Evolutionary conservation across 1,140 invertebrate species (phyloP).

Genomic region (Drosophila leontia): DNA sequence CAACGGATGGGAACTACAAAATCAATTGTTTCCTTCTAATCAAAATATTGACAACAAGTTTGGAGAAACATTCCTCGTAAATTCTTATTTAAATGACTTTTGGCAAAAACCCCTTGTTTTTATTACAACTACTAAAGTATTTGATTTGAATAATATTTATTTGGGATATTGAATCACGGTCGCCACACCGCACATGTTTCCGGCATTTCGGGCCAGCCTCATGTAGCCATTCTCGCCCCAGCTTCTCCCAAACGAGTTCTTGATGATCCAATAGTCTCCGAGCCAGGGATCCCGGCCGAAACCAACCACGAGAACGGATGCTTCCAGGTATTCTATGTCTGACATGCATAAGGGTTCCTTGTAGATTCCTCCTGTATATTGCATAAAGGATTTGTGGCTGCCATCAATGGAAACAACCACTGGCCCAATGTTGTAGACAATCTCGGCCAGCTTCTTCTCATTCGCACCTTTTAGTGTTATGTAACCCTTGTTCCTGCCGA

Average conservation of each 20-base stretch:
- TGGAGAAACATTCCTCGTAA: neutral
- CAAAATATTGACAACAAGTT: conserved; percentile 2
- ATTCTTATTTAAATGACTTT: neutral
- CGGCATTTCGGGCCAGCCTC: conserved; percentile 86
- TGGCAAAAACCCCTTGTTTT: neutral
- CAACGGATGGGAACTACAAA: conserved; percentile 1
- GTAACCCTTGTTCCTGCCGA: conserved; percentile 30
- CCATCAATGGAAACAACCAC: conserved; percentile 6
- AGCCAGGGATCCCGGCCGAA: conserved; percentile 86
- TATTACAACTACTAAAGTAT: neutral
- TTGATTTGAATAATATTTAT: neutral
- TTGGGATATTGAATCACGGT: neutral
- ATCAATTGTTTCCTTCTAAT: conserved; percentile 1
- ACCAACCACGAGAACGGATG: conserved; percentile 89
- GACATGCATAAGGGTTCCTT: conserved; percentile 88
- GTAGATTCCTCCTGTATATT: conserved; percentile 12
- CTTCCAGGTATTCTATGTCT: neutral
- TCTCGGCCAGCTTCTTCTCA: conserved; percentile 89
- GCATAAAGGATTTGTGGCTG: neutral
- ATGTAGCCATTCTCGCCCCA: conserved; percentile 89
- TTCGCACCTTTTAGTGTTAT: conserved; percentile 87
- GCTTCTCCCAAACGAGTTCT: conserved; percentile 86
- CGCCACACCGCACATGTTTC: conserved; percentile 25
- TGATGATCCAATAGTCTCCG: conserved; percentile 88
- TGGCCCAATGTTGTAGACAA: conserved; percentile 48